These are phyloP conservation scores for Lasioglossum malachurum DNA, from an alignment of 2,888 invertebrate genomes.

Conservation along the genomic window DNA sequence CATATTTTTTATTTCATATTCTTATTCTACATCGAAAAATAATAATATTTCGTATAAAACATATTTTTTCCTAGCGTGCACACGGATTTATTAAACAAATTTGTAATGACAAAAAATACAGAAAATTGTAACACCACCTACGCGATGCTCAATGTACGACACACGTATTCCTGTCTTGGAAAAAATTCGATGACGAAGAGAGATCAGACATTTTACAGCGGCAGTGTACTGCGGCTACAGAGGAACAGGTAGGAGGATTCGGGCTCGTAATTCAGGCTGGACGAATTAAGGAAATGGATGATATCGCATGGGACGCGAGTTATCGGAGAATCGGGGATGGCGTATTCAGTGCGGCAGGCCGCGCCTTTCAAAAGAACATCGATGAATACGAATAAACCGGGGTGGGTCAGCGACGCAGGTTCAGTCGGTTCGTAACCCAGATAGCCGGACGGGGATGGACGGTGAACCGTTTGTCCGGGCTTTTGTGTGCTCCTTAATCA, in stretches of 20 bases:
- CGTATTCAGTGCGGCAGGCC: background rate
- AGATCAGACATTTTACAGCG: background rate
- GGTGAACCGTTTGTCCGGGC: slow-evolving; percentile 39
- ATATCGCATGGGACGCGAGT: slow-evolving; percentile 7
- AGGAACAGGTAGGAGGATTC: background rate
- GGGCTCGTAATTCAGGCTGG: background rate
- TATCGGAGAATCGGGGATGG: background rate
- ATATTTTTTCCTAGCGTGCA: too few relatives aligned
- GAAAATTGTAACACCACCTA: too few relatives aligned
- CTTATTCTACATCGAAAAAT: too few relatives aligned
- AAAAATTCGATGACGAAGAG: background rate
- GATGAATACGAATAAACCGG: slow-evolving; percentile 21
- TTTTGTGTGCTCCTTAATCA: slow-evolving; percentile 69
- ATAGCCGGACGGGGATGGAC: slow-evolving; percentile 33
- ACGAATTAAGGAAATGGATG: background rate
- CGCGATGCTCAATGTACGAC: too few relatives aligned
- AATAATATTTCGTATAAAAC: too few relatives aligned
- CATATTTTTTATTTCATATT: too few relatives aligned
- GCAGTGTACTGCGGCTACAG: background rate
- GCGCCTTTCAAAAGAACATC: slow-evolving; percentile 5
- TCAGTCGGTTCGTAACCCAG: slow-evolving; percentile 22
- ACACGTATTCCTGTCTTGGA: too few relatives aligned
- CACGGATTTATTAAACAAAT: too few relatives aligned
- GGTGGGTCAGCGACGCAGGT: slow-evolving; percentile 39
- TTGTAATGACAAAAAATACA: too few relatives aligned